phyloP scores from a whole-genome alignment of 2,888 invertebrate species.

The Chrysopilus asiliformis region DNA sequence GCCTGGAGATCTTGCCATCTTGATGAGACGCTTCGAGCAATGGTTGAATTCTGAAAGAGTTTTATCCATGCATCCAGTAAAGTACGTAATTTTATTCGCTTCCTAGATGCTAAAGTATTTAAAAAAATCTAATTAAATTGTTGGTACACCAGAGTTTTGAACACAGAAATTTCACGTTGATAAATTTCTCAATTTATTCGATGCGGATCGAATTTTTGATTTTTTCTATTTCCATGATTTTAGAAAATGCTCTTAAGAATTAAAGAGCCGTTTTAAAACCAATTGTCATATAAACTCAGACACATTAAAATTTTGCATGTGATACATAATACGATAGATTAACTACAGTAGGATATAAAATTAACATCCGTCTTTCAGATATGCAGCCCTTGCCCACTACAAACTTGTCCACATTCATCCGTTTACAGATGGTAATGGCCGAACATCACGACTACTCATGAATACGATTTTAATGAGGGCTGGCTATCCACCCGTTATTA shows the following conservation, averaged over 20 bases:
- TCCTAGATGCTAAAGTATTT: background rate
- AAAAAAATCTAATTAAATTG: background rate
- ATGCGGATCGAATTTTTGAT: too few species aligned
- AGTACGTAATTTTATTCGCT: conserved; percentile 39
- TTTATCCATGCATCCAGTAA: conserved; percentile 73
- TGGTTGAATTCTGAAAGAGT: conserved; percentile 90
- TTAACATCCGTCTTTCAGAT: too few species aligned
- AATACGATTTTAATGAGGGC: conserved; percentile 90
- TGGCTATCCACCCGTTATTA: conserved; percentile 91
- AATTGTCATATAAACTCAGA: too few species aligned
- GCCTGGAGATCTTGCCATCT: conserved; percentile 61
- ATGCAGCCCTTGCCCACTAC: conserved; percentile 92
- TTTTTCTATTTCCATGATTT: too few species aligned
- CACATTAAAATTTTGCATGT: too few species aligned
- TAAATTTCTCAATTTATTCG: too few species aligned
- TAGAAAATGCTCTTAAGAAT: too few species aligned
- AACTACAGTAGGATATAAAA: conserved; percentile 1
- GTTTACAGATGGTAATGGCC: conserved; percentile 91
- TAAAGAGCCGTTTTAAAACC: too few species aligned
- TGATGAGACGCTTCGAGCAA: conserved; percentile 79
- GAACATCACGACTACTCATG: conserved; percentile 91
- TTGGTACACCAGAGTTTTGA: too few species aligned
- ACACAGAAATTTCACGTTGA: too few species aligned
- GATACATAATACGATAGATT: background rate
- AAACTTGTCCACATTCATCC: conserved; percentile 95